Base-by-base conservation (phyloP, 1,140 invertebrate species). In the Neodiprion fabricii region DNA sequence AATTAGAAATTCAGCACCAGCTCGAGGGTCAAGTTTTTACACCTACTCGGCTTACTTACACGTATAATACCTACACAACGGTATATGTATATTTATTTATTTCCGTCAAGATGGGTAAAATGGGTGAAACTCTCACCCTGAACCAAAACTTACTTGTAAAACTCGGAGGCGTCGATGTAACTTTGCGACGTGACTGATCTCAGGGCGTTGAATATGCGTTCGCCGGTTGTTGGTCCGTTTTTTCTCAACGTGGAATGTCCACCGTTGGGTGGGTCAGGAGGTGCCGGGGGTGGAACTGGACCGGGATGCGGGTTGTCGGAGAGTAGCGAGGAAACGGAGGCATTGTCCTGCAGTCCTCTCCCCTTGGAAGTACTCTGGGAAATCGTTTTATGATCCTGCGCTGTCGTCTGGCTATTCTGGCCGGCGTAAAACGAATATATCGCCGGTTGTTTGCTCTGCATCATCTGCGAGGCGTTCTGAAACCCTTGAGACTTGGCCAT, bases 111-210 rank as follows among this genome's bases (percentile, higher is more conserved):
- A 21, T 21, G 17, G 17, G 17, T 21, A 21, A 21, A 21, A 21
- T 21, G 17, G 17, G 66, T n/a, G n/a, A 17, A 17, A 65, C 81
- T 66, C 14, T 66, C 14, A 66, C 61, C 5, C 61, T 66, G 14
- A 1, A 40, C 28, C 2, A 40, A 40, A 14, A 47, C 53, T 73
- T 74, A 88, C 87, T 88, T 88, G 78, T 86, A 87, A 82, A 87
- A 88, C 71, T 87, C 86, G 47, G 85, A 84, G 47, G 86, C 85
- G 66, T 88, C 86, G 72, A 88, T 87, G 75, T 86, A 88, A 67
- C 85, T 87, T 28, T 87, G 85, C 1, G 86, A 83, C 0, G 85
- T 86, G 40, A 87, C 84, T 8, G 86, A 82, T 77, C 83, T 81
- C 10, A 87, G 77, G 1, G 86, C 85, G 69, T 83, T 87, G 68